Conservation (phyloP, 2,888 invertebrate species). For the Hydraecia micacea region DNA sequence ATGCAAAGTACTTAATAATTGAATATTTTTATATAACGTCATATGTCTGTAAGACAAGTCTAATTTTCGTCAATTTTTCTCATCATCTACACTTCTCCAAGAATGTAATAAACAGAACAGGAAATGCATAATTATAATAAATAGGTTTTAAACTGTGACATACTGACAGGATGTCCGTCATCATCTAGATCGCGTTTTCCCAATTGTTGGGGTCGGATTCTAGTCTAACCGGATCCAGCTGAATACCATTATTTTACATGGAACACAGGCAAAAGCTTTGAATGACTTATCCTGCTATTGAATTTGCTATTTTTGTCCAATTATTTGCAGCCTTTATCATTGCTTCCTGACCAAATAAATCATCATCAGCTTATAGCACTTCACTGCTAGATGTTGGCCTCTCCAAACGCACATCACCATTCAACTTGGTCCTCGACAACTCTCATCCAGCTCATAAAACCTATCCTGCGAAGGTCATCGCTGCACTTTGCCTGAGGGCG, state of each 20-base stretch:
- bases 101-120: not conserved
- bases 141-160: not conserved
- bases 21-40: slow-evolving; percentile 10
- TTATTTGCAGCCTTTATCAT: not conserved
- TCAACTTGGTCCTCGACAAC: no score
- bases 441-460: not conserved
- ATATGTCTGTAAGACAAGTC: not conserved
- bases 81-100: not conserved
- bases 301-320: not conserved
- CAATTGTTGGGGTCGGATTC: not conserved
- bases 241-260: no score
- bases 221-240: no score
- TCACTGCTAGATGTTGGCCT: no score
- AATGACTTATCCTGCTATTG: not conserved
- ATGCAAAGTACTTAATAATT: slow-evolving; percentile 43
- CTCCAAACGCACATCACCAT: no score
- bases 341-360: not conserved
- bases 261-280: not conserved
- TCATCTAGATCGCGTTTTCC: not conserved
- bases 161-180: not conserved
- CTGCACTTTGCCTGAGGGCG: not conserved
- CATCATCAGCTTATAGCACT: not conserved
- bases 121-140: not conserved
- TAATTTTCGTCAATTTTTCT: not conserved
- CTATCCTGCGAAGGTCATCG: not conserved